Percentiles rank a stretch among this genome's conserved stretches.
phyloP scores from a whole-genome alignment of 2,888 invertebrate genomes.

The Diarsia dahlii region DNA sequence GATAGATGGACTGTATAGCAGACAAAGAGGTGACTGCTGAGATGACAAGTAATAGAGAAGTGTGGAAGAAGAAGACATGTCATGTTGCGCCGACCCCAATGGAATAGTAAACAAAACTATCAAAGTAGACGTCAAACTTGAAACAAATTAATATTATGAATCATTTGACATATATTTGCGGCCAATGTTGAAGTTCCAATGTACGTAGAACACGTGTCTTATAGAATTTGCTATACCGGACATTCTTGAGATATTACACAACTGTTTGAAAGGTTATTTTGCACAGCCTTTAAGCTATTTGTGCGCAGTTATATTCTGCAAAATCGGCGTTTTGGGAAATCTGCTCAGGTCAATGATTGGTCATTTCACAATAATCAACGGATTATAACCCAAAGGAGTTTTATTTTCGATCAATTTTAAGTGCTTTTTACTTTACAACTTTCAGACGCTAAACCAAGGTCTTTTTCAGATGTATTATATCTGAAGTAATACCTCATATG shows the following conservation, averaged over 20 bases:
- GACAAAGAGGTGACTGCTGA: too few species aligned
- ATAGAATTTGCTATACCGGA: constrained; percentile 2
- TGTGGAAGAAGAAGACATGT: too few species aligned
- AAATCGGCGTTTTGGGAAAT: background rate
- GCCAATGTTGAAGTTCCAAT: background rate
- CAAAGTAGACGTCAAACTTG: background rate
- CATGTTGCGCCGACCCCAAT: too few species aligned
- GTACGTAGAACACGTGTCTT: background rate
- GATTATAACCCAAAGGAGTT: too few species aligned
- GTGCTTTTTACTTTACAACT: too few species aligned
- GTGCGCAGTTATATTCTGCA: background rate
- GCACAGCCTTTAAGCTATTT: background rate
- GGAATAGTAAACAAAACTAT: background rate
- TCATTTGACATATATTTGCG: background rate
- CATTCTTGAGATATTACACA: constrained; percentile 2
- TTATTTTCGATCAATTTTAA: too few species aligned
- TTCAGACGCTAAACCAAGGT: background rate
- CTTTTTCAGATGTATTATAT: background rate
- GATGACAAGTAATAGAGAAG: too few species aligned
- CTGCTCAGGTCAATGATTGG: too few species aligned
- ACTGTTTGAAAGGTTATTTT: background rate
- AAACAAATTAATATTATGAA: constrained; percentile 11
- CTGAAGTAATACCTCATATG: background rate
- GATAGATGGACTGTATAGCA: too few species aligned
- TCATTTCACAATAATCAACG: too few species aligned